Conservation (phyloP, 2,888 invertebrate species). For the Labia minor region DNA sequence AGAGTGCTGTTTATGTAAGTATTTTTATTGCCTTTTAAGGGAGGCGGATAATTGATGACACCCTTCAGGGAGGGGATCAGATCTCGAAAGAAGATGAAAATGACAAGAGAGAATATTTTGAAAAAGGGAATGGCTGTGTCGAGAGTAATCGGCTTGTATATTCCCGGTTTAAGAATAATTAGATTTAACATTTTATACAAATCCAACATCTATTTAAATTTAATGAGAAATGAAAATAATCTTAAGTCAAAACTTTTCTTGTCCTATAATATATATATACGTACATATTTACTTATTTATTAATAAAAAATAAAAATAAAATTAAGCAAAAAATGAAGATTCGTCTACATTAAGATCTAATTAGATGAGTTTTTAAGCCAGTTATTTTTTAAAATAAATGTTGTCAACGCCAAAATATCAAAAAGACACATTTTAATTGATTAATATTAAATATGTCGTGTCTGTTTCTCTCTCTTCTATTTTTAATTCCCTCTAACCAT, state of each 20-base stretch:
- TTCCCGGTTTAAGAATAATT: neutral
- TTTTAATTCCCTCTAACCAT: no score
- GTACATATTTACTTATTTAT: no score
- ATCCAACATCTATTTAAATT: neutral
- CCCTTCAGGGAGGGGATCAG: neutral
- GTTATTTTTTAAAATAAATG: no score
- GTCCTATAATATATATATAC: no score
- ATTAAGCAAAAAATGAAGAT: no score
- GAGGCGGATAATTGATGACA: constrained; percentile 1
- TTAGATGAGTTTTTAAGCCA: no score
- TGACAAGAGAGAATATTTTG: neutral
- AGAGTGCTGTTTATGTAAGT: constrained; percentile 1
- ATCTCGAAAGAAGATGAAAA: neutral
- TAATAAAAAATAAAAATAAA: no score
- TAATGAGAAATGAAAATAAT: neutral
- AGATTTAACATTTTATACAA: neutral
- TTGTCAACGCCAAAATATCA: neutral
- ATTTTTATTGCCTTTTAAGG: constrained; percentile 2
- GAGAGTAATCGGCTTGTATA: neutral
- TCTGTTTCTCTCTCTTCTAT: no score
- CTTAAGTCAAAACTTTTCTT: neutral
- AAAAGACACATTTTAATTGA: neutral
- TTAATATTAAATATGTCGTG: no score
- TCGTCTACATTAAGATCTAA: no score
- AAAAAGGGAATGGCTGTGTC: neutral